Base-by-base conservation (phyloP, 2,113 vertebrate genomes). In the Oryctolagus cuniculus region DNA sequence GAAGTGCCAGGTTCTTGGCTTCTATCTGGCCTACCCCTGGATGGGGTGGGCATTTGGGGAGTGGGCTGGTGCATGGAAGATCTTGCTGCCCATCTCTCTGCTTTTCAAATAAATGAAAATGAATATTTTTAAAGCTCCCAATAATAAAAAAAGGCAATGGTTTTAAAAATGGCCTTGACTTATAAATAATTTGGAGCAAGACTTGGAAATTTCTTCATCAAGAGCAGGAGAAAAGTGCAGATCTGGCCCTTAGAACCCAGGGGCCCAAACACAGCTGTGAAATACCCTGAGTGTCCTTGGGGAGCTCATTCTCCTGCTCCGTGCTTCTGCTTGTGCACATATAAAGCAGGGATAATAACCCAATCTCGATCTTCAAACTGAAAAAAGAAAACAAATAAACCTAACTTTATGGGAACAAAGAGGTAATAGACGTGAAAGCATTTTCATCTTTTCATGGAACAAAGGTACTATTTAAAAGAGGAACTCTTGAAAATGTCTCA, bases 401-500 rank as follows among this genome's bases (percentile, higher is more conserved):
- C 17, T 34, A 66, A 75, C 70, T 91, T 53, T 87, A 75, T 31
- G 89, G 34, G 84, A 95, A 96, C 84, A 97, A 97, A 96, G 87
- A 93, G 34, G 87, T 70, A 91, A 89, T 36, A 96, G 84, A 87
- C 31, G 55, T 34, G 63, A 93, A 86, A 87, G 27, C 75, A 91
- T 78, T 94, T 93, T 84, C 82, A 64, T 96, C 49, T 83, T 94
- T 53, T 94, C 34, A 17, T 66, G 36, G 55, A 38, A 36, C 15
- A 82, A 90, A 87, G 85, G 75, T 87, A 93, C 72, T 89, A 58
- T 81, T 95, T 96, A 51, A 92, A 93, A 84, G 36, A 94, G 63
- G 87, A 73, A 72, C 91, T 93, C 97, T 97, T 96, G 96, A 95
- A 93, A 94, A 66, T 72, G 55, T 97, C 95, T 94, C 67, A 73